Base-by-base conservation (phyloP, 1,140 invertebrate genomes). In the Calliphora vicina region DNA sequence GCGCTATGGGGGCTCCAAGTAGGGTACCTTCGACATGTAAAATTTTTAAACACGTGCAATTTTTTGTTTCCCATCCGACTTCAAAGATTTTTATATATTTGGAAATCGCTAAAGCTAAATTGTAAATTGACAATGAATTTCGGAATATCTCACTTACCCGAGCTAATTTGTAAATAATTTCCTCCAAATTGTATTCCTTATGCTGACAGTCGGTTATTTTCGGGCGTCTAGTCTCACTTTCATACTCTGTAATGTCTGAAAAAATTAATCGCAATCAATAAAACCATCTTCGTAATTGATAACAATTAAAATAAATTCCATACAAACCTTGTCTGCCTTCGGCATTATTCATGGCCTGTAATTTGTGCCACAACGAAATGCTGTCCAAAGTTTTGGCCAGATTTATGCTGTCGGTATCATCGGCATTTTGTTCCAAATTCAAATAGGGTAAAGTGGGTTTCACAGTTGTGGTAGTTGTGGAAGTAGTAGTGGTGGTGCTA, bases 141-240 rank as follows among this genome's bases (percentile, higher is more conserved):
- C n/a, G n/a, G n/a, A n/a, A n/a, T n/a, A 5, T 35, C 35, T 0
- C 35, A 35, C 80, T 67, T 27, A 80, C 93, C 91, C 95, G 95
- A 57, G 94, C 94, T 13, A 95, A 90, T 85, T 95, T 94, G 87
- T 95, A 95, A 80, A 95, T 94, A 1, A 96, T 93, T 88, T 95
- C 94, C 89, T 95, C 94, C 42, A 95, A 89, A 10, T 94, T 94
- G 85, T 94, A 94, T 86, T 95, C 94, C 8, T 94, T 94, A 90
- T 94, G 94, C 10, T 94, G 88, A 45, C 93, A 93, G 85, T 95
- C 94, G 0, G 94, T 94, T 8, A 94, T 92, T 83, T 93, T 92
- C 25, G 95, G 85, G 17, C 91, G 87, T 67, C 92, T 91, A 71
- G 91, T 82, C 12, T 91, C 84, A 50, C 92, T 91, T 83, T 91